Base-by-base conservation (phyloP, 2,113 vertebrate species). In the Machaerirhynchus nigripectus region DNA sequence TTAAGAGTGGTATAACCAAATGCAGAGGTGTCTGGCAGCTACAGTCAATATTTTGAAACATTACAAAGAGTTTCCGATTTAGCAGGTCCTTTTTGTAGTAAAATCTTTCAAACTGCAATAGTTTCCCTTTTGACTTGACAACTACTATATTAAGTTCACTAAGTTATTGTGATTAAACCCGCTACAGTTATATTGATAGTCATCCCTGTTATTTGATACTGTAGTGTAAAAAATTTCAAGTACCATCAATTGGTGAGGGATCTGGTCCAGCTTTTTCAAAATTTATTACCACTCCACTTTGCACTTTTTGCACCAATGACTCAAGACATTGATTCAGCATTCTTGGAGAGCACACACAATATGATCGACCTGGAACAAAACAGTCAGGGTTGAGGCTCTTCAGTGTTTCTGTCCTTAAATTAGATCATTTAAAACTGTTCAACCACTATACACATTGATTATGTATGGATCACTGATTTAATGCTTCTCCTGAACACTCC, bases 271-370 rank as follows among this genome's bases (percentile, higher is more conserved):
- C 98, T 97, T 99, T 99, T 98, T 99, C 99, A 97, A 99, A 99
- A 96, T 99, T 99, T 89, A 99, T 99, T 74, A 99, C 99, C 67
- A 99, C 99, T 67, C 99, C 99, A 90, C 99, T 99, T 93, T 99
- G 99, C 85, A 99, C 99, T 96, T 99, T 99, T 97, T 99, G 99
- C 95, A 99, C 99, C 96, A 99, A 96, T 73, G 99, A 99, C 97
- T 99, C 99, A 93, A 99, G 97, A 98, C 99, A 99, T 90, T 99
- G 99, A 97, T 99, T 99, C 94, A 99, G 97, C 99, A 99, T 99
- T 67, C 99, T 98, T 98, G 99, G 99, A 53, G 99, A 99, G 92
- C 98, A 99, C 10, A 99, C 99, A 49, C 99, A 99, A 84, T 99
- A 99, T 8, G 99, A 99, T 26, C 99, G 99, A 56, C 99, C 99